Conservation (phyloP, 2,888 invertebrate genomes). For the Epistrophe eligans region DNA sequence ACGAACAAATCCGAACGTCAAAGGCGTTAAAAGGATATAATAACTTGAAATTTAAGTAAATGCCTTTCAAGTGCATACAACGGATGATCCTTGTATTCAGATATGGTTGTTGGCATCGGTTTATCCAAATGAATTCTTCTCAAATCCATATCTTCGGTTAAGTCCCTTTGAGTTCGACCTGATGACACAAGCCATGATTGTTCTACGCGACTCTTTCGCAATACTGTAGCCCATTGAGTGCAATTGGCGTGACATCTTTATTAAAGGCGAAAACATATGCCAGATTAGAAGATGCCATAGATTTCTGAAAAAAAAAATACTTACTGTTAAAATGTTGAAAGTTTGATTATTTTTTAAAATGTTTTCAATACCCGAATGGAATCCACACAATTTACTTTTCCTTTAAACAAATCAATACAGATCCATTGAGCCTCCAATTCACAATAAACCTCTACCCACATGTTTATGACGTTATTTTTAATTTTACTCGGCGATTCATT, state of each 20-base stretch:
- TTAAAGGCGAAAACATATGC: conserved; percentile 94
- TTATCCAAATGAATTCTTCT: conserved; percentile 90
- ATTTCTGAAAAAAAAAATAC: conserved; percentile 84
- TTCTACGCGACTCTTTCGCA: conserved; percentile 91
- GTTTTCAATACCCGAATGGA: too few relatives aligned
- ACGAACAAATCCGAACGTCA: conserved; percentile 92
- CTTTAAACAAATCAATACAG: conserved; percentile 90
- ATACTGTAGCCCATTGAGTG: conserved; percentile 92
- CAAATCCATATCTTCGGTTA: conserved; percentile 90
- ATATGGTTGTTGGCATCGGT: conserved; percentile 93
- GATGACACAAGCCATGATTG: conserved; percentile 80
- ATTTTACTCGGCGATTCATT: conserved; percentile 79
- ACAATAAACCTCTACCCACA: conserved; percentile 95
- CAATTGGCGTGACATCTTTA: conserved; percentile 96
- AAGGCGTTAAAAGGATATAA: conserved; percentile 95
- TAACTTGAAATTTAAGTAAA: conserved; percentile 96
- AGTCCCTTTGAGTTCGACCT: conserved; percentile 86
- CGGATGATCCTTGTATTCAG: conserved; percentile 97
- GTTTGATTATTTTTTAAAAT: neutral
- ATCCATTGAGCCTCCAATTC: conserved; percentile 95
- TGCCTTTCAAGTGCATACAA: conserved; percentile 95
- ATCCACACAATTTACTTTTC: conserved; percentile 91
- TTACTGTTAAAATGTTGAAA: neutral
- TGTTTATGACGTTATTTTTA: conserved; percentile 85
- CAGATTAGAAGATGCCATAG: conserved; percentile 89